phyloP scores from a whole-genome alignment of 2,888 invertebrate genomes.

The Prenolepis imparis region DNA sequence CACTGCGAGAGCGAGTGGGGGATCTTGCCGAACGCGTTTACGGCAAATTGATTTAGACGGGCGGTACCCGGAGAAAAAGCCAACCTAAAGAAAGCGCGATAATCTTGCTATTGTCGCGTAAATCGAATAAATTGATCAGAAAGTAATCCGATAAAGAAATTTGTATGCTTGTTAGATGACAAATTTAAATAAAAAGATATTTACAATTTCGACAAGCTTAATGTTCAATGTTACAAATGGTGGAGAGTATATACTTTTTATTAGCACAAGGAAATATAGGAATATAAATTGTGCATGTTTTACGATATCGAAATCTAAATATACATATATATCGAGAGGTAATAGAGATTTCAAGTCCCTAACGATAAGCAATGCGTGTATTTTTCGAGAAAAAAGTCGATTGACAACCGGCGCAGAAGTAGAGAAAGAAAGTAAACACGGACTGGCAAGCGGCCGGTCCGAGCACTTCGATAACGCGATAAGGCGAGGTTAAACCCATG shows the following conservation, averaged over 20 bases:
- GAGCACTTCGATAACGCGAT: conserved; percentile 85
- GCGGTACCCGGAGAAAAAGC: background rate
- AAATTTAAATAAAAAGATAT: background rate
- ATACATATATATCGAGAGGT: background rate
- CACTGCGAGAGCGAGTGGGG: background rate
- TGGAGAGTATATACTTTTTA: background rate
- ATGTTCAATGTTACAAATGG: too few relatives aligned
- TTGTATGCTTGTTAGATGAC: background rate
- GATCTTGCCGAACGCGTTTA: conserved; percentile 25
- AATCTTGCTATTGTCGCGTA: background rate
- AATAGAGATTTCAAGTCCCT: background rate
- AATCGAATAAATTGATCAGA: background rate
- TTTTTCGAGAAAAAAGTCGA: conserved; percentile 24
- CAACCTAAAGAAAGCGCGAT: background rate
- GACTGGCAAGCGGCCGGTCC: conserved; percentile 62
- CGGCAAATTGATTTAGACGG: conserved; percentile 15
- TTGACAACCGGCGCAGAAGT: conserved; percentile 23
- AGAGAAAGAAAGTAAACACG: conserved; percentile 44
- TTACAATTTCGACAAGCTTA: too few relatives aligned
- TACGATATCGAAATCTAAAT: background rate
- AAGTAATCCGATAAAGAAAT: conserved; percentile 11
- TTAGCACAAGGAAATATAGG: background rate
- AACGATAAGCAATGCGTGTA: background rate
- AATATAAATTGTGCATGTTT: background rate
- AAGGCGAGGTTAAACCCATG: conserved; percentile 86